Percentiles rank a stretch among this genome's conserved stretches.
Evolutionary conservation across 2,113 vertebrate genomes (phyloP).

Genomic region (Tragelaphus scriptus): DNA sequence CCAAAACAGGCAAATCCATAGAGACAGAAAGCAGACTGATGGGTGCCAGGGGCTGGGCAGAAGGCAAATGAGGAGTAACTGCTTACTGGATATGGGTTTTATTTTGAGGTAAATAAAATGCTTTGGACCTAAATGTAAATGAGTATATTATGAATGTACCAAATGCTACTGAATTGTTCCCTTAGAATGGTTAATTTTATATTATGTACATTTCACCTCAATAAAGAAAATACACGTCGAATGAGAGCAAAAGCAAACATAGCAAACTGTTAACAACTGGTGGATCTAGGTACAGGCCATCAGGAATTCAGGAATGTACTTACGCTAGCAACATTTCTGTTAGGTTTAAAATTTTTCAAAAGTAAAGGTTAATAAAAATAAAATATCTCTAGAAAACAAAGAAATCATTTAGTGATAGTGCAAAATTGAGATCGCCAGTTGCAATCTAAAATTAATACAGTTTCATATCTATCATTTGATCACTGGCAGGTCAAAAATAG

Average conservation of each 20-base stretch:
- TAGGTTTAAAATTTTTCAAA: background rate
- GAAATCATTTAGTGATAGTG: background rate
- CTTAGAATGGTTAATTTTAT: constrained; percentile 10
- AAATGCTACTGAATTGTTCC: background rate
- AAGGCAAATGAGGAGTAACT: background rate
- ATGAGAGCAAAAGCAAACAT: background rate
- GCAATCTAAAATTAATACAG: background rate
- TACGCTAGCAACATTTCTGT: background rate
- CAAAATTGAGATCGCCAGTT: background rate
- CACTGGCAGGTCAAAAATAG: background rate
- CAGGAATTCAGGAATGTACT: background rate
- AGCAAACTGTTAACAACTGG: background rate
- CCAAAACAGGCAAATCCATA: background rate
- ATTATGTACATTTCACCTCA: background rate
- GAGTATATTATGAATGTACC: background rate
- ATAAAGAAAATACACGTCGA: background rate
- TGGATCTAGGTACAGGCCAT: background rate
- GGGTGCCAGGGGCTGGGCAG: background rate
- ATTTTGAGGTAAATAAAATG: background rate
- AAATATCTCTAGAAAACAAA: background rate
- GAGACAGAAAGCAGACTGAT: background rate
- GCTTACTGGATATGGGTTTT: background rate
- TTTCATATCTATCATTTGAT: background rate
- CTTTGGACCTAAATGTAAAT: background rate
- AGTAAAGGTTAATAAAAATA: background rate